Percentiles rank a stretch among this genome's conserved stretches.
phyloP scores from a whole-genome alignment of 92 coral and sea anemone species.

The Desmophyllum pertusum region DNA sequence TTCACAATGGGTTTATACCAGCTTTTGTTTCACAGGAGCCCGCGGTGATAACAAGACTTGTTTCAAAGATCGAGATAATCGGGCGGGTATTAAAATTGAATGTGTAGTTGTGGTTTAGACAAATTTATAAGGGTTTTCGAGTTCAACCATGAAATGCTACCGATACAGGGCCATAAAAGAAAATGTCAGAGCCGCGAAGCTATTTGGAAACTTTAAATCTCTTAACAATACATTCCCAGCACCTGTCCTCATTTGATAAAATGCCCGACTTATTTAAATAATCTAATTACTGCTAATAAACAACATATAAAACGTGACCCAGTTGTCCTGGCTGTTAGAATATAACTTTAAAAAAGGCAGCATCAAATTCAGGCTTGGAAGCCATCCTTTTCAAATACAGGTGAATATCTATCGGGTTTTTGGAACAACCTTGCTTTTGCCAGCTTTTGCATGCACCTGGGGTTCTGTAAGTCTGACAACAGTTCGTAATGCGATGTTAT shows the following conservation, averaged over 20 bases:
- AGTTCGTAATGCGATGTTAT: conserved; percentile 15
- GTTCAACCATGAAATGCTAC: neutral
- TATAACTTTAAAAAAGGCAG: neutral
- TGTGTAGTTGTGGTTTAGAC: neutral
- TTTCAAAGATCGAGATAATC: neutral
- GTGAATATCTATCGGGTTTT: neutral
- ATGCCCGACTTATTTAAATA: conserved; percentile 28
- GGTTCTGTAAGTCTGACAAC: conserved; percentile 2
- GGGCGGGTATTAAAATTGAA: neutral
- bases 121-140: neutral
- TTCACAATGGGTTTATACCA: neutral
- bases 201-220: conserved; percentile 4
- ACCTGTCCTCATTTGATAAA: conserved; percentile 17
- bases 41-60: neutral
- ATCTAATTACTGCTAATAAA: conserved; percentile 42
- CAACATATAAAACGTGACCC: neutral
- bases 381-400: neutral
- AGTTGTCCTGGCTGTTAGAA: neutral
- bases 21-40: neutral
- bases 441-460: conserved; percentile 5
- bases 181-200: neutral
- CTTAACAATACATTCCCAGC: conserved; percentile 11
- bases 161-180: neutral
- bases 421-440: neutral
- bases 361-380: neutral